Percentiles rank a stretch among this genome's conserved stretches.
These are phyloP conservation scores for Cremastobaeus sp. DNA, from an alignment of 2,888 invertebrate species.

Conservation along the genomic window DNA sequence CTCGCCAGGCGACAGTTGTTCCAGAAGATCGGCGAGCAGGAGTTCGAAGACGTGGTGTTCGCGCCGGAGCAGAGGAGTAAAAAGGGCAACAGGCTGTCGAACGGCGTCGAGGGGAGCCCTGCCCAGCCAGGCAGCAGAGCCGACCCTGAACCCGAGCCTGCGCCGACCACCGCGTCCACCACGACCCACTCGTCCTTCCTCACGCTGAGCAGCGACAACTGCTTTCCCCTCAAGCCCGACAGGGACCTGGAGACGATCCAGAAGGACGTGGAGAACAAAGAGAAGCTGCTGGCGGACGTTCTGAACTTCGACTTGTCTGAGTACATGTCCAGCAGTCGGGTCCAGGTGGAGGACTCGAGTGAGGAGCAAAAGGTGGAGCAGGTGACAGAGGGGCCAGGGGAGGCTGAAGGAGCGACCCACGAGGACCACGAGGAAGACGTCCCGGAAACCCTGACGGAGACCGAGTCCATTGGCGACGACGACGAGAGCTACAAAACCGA, in stretches of 20 bases:
- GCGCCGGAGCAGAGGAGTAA: slow-evolving; percentile 80
- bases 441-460: slow-evolving; percentile 48
- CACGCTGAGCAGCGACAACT: slow-evolving; percentile 69
- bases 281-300: slow-evolving; percentile 84
- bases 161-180: slow-evolving; percentile 20
- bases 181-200: slow-evolving; percentile 69
- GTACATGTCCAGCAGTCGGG: slow-evolving; percentile 70
- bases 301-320: slow-evolving; percentile 81
- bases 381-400: too few relatives aligned
- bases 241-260: slow-evolving; percentile 81
- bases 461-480: slow-evolving; percentile 70
- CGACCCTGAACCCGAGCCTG: not conserved
- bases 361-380: slow-evolving; percentile 2
- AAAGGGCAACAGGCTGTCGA: slow-evolving; percentile 27
- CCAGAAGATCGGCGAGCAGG: slow-evolving; percentile 85
- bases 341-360: slow-evolving; percentile 34
- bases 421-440: slow-evolving; percentile 42
- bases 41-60: slow-evolving; percentile 85
- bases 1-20: slow-evolving; percentile 82
- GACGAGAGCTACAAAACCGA: slow-evolving; percentile 73
- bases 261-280: slow-evolving; percentile 86
- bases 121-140: too few relatives aligned
- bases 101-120: not conserved
- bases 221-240: slow-evolving; percentile 65
- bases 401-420: too few relatives aligned